These are phyloP conservation scores for Xestia xanthographa DNA, from an alignment of 2,888 invertebrate species.

Conservation along the genomic window DNA sequence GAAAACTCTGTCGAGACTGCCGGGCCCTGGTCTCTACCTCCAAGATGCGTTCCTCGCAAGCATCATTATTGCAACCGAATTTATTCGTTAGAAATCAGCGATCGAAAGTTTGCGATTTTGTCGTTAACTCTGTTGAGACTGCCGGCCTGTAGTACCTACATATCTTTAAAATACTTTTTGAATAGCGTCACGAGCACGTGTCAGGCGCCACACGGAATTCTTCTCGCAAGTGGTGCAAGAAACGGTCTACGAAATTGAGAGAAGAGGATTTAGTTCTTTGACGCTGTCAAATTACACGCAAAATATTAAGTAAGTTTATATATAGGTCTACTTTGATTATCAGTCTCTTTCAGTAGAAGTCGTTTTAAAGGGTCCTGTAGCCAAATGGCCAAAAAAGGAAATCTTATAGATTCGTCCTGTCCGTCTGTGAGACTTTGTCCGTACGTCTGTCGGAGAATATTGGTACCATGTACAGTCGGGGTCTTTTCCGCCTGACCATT, in stretches of 20 bases:
- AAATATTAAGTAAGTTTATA: constrained; percentile 70
- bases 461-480: too few relatives aligned
- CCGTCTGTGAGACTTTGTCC: too few relatives aligned
- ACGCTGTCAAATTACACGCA: constrained; percentile 70
- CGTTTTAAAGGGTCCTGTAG: neutral
- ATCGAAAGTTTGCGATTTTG: too few relatives aligned
- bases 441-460: neutral
- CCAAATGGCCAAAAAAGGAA: neutral
- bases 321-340: neutral
- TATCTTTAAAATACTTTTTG: constrained; percentile 37
- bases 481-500: too few relatives aligned
- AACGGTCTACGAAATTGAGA: constrained; percentile 72
- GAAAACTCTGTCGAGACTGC: too few relatives aligned
- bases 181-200: constrained; percentile 58
- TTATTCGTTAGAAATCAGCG: too few relatives aligned
- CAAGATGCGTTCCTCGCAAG: too few relatives aligned
- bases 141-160: too few relatives aligned
- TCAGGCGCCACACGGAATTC: constrained; percentile 66
- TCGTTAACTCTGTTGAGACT: too few relatives aligned
- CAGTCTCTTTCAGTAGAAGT: neutral
- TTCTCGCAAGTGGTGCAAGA: constrained; percentile 72
- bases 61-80: too few relatives aligned
- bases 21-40: too few relatives aligned
- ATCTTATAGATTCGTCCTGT: neutral
- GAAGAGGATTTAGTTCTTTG: constrained; percentile 72